Percentiles rank a stretch among this genome's conserved stretches.
Conservation (phyloP, 1,140 invertebrate genomes). For the Antheraea pernyi region DNA sequence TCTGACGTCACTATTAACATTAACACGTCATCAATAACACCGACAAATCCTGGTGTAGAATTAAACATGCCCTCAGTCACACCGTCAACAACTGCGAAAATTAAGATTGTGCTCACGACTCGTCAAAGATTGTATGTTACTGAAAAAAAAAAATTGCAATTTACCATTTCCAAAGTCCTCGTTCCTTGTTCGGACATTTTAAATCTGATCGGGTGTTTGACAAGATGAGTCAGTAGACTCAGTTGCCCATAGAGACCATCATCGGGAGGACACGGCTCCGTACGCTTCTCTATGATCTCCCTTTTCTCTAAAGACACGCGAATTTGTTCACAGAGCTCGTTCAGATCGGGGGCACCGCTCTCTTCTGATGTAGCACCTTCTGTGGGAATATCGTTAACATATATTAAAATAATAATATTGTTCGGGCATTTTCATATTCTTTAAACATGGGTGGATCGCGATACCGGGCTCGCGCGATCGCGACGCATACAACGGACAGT, state of each 20-base stretch:
- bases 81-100: no score
- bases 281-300: conserved; percentile 90
- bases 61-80: no score
- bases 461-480: no score
- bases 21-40: no score
- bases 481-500: no score
- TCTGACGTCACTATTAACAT: no score
- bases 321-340: conserved; percentile 87
- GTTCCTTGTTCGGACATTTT: conserved; percentile 90
- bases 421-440: no score
- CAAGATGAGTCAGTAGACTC: conserved; percentile 90
- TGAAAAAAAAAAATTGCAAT: conserved; percentile 3
- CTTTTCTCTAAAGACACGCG: conserved; percentile 86
- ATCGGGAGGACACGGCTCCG: conserved; percentile 89
- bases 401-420: no score
- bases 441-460: no score
- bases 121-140: no score
- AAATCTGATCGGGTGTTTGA: conserved; percentile 93
- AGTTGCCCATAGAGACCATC: conserved; percentile 94
- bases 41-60: no score
- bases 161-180: conserved; percentile 83
- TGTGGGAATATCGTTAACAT: conserved; percentile 22
- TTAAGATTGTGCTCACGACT: no score
- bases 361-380: conserved; percentile 74
- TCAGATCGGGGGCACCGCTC: conserved; percentile 68